Evolutionary conservation across 2,797 vertebrate species (phyloP), one percentile per base, ranked within the genome.

Genomic region (Cheirogaleus major): DNA sequence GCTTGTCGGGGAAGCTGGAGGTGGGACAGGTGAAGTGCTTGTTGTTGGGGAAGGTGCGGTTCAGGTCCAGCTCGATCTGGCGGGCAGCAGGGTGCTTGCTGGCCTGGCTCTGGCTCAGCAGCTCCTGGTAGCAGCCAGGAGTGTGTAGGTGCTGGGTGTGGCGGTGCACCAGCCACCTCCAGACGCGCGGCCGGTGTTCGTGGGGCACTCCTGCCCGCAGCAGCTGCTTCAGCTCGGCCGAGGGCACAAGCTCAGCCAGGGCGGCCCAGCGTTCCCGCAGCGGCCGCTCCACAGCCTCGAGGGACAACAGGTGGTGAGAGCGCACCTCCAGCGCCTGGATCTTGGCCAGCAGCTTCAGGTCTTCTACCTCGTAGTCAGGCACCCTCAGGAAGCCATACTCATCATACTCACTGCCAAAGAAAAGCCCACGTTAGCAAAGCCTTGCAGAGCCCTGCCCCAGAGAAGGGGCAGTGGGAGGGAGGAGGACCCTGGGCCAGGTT

Each of bases 11-110:
- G 97, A 99, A 96, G 38, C 98, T 98, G 96, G 99, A 99, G 11
- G 99, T 98, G 0, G 99, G 99, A 0, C 99, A 99, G 61, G 98
- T 99, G 97, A 99, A 99, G 98, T 98, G 97, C 93, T 99, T 99
- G 98, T 99, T 99, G 98, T 98, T 99, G 67, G 99, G 99, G 89
- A 99, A 99, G 0, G 99, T 99, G 43, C 99, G 99, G 95, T 99
- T 99, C 52, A 99, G 99, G 98, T 99, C 99, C 10, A 99, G 98
- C 87, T 99, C 99, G 20, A 99, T 99, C 98, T 99, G 99, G n/a
- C 99, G 99, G 97, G 98, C 99, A 4, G 99, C 99, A 0, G 99
- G 98, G 70, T 99, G 99, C 75, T 99, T 98, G 0, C 98, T 99
- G 10, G 96, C 97, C 90, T 96, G 97, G 83, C 99, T 99, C 97